Base-by-base conservation (phyloP, 2,888 invertebrate species). In the Pegoplata infirma region DNA sequence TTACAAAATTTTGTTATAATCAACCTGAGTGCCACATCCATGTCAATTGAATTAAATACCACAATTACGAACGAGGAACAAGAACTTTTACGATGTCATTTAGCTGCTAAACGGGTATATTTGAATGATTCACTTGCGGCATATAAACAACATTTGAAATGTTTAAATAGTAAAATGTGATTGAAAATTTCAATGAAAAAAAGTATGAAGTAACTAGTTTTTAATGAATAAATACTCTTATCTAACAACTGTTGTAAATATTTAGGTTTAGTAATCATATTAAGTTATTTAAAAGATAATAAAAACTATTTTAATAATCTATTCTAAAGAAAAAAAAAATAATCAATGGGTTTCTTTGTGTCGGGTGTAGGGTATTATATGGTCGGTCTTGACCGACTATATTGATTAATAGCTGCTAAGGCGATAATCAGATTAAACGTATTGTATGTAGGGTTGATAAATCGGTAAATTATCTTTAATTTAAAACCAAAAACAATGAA, bases 31-130 rank as follows among this genome's bases (percentile, higher is more conserved):
- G 73, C 78, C 10, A 40, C 73, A 1, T 51, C 53, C 7, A 21
- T 69, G 21, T 16, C 14, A 17, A 40, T 78, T 8, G 78, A 78
- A n/a, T 53, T 78, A 8, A 74, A 8, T 53, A 73, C 4, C 16
- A 74, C 2, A 53, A 53, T 53, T 58, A 46, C 7, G 36, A 40
- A 7, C n/a, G 47, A 69, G 12, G 58, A 74, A 16, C 73, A 59
- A 40, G 58, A 68, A 40, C 17, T 69, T 8, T 40, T 59, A 17
- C 63, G 73, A 8, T 78, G 78, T n/a, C 51, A 58, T n/a, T 40
- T 69, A 17, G 19, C 16, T 14, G 69, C 64, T 2, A 63, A 73
- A 28, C 51, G 58, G 12, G 6, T 16, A 40, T 66, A 53, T 47
- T n/a, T 69, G 3, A n/a, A 17, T 7, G 49, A 55, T 17, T 67